Conservation (phyloP, 2,113 vertebrate genomes). For the Theropithecus gelada region DNA sequence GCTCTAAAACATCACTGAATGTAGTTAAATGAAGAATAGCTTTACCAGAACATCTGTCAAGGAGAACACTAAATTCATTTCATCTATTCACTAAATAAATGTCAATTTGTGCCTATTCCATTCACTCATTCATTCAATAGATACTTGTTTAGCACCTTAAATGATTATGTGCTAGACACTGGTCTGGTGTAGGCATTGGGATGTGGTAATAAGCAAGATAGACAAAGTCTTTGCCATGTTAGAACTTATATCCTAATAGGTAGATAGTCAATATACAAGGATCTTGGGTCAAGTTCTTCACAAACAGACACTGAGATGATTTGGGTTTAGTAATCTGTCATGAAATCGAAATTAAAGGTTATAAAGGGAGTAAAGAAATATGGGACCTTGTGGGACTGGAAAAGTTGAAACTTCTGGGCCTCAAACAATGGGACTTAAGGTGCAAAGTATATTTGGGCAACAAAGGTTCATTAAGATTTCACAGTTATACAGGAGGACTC, state of each 20-base stretch:
- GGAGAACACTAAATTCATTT: not conserved
- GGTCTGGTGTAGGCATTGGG: not conserved
- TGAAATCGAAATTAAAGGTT: not conserved
- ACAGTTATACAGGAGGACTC: not conserved
- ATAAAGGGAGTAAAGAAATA: not conserved
- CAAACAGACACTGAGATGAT: not conserved
- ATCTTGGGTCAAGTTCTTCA: not conserved
- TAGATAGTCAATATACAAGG: not conserved
- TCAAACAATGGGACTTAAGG: not conserved
- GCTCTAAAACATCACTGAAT: not conserved
- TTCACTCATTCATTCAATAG: not conserved
- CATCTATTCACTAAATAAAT: not conserved
- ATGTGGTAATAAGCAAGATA: not conserved
- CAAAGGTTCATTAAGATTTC: not conserved
- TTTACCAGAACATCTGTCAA: not conserved
- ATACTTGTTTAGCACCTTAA: conserved; percentile 5
- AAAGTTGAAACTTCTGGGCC: not conserved
- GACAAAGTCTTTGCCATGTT: not conserved
- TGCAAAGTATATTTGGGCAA: not conserved
- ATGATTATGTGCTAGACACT: not conserved
- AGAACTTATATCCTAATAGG: not conserved
- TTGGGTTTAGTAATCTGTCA: not conserved
- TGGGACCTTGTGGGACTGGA: not conserved
- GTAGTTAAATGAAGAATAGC: not conserved
- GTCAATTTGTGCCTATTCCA: not conserved